Base-by-base conservation (phyloP, 2,797 vertebrate species). In the Poecilia gillii region DNA sequence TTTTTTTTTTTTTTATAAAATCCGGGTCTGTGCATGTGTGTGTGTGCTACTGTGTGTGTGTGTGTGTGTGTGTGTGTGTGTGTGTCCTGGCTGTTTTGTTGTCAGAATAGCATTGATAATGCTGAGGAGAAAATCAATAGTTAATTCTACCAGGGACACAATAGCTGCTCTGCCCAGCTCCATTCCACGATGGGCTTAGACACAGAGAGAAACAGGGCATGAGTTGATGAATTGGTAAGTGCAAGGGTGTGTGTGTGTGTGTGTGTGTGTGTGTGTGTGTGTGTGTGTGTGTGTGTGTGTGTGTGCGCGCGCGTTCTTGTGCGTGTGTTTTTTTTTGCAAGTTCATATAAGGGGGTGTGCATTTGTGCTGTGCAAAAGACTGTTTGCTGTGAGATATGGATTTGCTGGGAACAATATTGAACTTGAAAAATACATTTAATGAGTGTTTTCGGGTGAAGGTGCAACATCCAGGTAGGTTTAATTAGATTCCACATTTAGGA, bases 111-210 rank as follows among this genome's bases (percentile, higher is more conserved):
- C 90, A 91, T 90, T 93, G 93, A 94, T 94, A 93, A 93, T 86
- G 84, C 90, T 94, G 91, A 94, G 91, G 89, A 91, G 89, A 93
- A 95, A 95, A 94, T 95, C 94, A 94, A 95, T 95, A 94, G 89
- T 93, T 94, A 94, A 95, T 95, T 95, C 94, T 93, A 90, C 87
- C 88, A 89, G 93, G 89, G 90, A 92, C 92, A 94, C 93, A 93
- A 94, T 91, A 91, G 91, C 90, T 79, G 84, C 87, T 91, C 89
- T 82, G 85, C 90, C 90, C 82, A 53, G 85, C 86, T 91, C 84
- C 74, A 76, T 89, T 92, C 88, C 74, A 75, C 84, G 84, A 80
- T 86, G 78, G 80, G 84, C 81, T 93, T 75, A 89, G 89, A 90
- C 85, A 87, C 81, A 82, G 83, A 89, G 64, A 88, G 89, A 89